Conservation (phyloP, 1,140 invertebrate species). For the Polypedilum pembai region DNA sequence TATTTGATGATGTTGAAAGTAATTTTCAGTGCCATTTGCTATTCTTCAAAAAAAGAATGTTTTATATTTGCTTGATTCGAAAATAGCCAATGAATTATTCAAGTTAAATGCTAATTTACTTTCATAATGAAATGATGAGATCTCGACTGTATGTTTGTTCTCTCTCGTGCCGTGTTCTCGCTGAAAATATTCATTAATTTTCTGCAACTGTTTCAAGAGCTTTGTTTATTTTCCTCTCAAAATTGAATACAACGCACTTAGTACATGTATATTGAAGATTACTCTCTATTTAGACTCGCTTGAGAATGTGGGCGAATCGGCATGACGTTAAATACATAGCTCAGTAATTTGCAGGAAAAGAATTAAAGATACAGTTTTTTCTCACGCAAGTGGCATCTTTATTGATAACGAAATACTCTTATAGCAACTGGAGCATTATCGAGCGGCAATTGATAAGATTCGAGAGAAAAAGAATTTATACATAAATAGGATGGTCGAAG, state of each 20-base stretch:
- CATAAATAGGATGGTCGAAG: background rate
- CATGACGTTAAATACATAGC: slow-evolving; percentile 3
- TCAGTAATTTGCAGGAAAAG: background rate
- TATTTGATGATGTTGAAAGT: too few relatives aligned
- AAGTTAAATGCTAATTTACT: background rate
- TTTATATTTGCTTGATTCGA: background rate
- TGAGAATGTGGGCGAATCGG: background rate
- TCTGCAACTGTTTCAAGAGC: slow-evolving; percentile 20
- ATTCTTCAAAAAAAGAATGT: background rate
- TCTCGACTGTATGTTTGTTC: background rate
- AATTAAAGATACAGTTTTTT: background rate
- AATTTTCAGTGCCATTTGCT: too few relatives aligned
- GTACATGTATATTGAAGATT: background rate
- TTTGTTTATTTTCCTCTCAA: slow-evolving; percentile 27
- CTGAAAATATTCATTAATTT: background rate
- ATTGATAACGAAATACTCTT: background rate
- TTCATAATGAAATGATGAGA: background rate
- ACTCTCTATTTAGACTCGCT: background rate
- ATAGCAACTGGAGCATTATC: too few relatives aligned
- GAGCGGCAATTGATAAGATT: too few relatives aligned
- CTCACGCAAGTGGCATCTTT: background rate
- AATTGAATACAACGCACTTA: background rate
- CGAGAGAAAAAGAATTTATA: too few relatives aligned
- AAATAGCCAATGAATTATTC: background rate
- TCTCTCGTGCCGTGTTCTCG: too few relatives aligned